These are phyloP conservation scores for Rhipidura dahli DNA, from an alignment of 2,113 vertebrate species.

Conservation along the genomic window DNA sequence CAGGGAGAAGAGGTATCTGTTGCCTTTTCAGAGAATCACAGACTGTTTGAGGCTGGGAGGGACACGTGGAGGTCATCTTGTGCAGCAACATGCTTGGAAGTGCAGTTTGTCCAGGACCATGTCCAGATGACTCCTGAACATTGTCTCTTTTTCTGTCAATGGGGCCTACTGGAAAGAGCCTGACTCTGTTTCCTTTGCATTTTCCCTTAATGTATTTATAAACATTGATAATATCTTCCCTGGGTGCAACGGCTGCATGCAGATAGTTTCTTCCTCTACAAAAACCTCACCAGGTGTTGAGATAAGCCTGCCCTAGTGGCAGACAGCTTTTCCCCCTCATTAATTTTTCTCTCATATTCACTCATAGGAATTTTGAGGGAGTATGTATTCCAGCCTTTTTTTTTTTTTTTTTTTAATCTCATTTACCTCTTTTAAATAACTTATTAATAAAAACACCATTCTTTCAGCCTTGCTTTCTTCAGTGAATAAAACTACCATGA, in stretches of 20 bases:
- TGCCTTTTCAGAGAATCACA: not conserved
- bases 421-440: not conserved
- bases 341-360: not conserved
- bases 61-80: rapidly evolving
- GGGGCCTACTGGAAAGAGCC: not conserved
- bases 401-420: not conserved
- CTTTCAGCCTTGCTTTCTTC: not conserved
- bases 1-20: not conserved
- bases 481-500: not conserved
- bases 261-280: not conserved
- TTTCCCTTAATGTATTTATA: not conserved
- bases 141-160: not conserved
- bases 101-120: not conserved
- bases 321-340: not conserved
- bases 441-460: not conserved
- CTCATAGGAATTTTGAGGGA: not conserved
- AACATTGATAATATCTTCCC: not conserved
- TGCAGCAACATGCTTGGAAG: not conserved
- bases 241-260: not conserved
- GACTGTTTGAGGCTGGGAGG: not conserved
- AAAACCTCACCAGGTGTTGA: not conserved
- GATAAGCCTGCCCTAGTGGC: not conserved
- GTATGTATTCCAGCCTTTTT: not conserved
- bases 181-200: not conserved
- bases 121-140: not conserved